Conservation (phyloP, 2,888 invertebrate genomes). For the Tillus elongatus region DNA sequence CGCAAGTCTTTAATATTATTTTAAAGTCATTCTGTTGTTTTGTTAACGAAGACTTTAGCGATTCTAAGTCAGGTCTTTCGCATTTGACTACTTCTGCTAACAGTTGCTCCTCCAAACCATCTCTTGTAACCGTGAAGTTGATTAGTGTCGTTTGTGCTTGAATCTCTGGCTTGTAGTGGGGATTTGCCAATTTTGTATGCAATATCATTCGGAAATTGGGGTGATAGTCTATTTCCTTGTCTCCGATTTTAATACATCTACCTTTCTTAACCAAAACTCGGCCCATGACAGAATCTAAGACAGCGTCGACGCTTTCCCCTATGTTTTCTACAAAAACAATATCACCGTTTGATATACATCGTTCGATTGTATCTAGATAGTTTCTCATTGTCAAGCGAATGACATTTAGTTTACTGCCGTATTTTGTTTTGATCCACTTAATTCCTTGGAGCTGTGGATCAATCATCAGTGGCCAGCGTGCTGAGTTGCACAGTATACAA, state of each 20-base stretch:
- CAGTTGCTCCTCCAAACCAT: conserved; percentile 86
- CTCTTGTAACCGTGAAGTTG: conserved; percentile 89
- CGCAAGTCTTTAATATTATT: conserved; percentile 81
- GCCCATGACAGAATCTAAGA: conserved; percentile 80
- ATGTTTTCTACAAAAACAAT: conserved; percentile 82
- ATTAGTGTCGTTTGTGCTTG: conserved; percentile 93
- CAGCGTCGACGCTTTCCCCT: conserved; percentile 80
- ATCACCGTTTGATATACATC: conserved; percentile 54
- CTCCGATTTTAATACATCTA: conserved; percentile 72
- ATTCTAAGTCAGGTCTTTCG: conserved; percentile 85
- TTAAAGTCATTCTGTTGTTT: conserved; percentile 92
- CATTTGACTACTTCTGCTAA: conserved; percentile 88
- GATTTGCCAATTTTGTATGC: conserved; percentile 90
- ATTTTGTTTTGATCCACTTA: conserved; percentile 91
- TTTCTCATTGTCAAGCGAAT: conserved; percentile 73
- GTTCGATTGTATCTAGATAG: conserved; percentile 76
- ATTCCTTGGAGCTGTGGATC: conserved; percentile 83
- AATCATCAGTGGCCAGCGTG: conserved; percentile 91
- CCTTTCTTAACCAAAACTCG: conserved; percentile 85
- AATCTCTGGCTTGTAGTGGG: conserved; percentile 94
- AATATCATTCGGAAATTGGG: conserved; percentile 72
- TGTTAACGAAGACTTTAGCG: conserved; percentile 70
- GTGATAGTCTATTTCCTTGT: conserved; percentile 85
- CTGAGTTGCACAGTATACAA: conserved; percentile 79
- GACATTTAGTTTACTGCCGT: conserved; percentile 61